Base-by-base conservation (phyloP, 1,140 invertebrate genomes). In the Carcinoscorpius rotundicauda region DNA sequence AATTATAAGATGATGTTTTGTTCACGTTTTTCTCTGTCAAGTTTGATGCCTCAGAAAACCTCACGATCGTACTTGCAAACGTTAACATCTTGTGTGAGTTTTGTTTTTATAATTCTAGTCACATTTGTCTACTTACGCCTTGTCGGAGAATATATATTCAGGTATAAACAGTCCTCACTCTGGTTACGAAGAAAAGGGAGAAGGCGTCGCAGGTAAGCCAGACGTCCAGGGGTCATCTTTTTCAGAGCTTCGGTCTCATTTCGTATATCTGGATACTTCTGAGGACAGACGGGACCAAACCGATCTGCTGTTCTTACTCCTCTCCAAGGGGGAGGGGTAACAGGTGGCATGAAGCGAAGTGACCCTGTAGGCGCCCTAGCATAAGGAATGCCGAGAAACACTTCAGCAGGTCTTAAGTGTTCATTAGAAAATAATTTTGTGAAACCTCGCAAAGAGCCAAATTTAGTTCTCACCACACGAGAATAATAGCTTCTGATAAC, bases 101-200 rank as follows among this genome's bases (percentile, higher is more conserved):
- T 29, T 29, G 29, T 0, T 29, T 29, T 29, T 0, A 29, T 29
- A 29, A 29, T 29, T 29, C 29, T 29, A 29, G 29, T 29, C 29
- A 29, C 0, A 0, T 29, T 29, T 29, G 29, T 29, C 29, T 6
- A 66, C 87, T 84, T 82, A 95, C 93, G 91, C 86, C 89, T 87
- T 71, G 87, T 88, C 58, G 94, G 94, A 5, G 91, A 88, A 78
- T 95, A 97, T 73, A 98, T 91, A 77, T 97, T 97, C 69, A 97
- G 81, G 76, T 95, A 96, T 51, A 97, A 83, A 75, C 95, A 98
- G 80, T 98, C 94, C 80, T 97, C 94, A 69, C 86, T 91, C 78
- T 97, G 91, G 74, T 94, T 88, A 70, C 83, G 84, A 61, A 97
- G 80, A 76, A 89, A 89, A 8, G 89, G 89, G 68, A 91, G 77